Evolutionary conservation across 2,888 invertebrate genomes (phyloP).

Genomic region (Leptarthrus brevirostris): DNA sequence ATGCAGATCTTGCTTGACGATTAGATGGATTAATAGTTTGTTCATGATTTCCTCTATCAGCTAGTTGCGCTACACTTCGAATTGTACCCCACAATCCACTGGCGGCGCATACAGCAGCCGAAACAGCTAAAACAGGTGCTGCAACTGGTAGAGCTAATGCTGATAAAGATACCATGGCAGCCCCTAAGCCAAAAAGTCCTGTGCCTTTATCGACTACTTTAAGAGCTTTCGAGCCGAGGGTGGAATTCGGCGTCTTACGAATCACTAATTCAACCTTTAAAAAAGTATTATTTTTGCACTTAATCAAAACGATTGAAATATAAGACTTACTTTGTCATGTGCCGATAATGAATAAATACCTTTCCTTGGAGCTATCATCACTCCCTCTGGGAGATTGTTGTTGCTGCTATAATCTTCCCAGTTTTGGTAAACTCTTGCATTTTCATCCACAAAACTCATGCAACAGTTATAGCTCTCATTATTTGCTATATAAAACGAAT

Average conservation of each 20-base stretch:
- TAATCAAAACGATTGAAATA: too few species aligned
- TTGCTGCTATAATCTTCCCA: conserved; percentile 66
- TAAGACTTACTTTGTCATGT: conserved; percentile 50
- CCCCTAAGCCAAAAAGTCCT: not conserved
- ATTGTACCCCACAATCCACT: conserved; percentile 59
- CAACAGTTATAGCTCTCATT: conserved; percentile 60
- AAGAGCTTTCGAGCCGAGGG: not conserved
- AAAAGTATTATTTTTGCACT: too few species aligned
- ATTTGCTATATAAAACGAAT: conserved; percentile 34
- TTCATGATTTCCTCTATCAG: conserved; percentile 61
- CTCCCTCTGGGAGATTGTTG: conserved; percentile 67
- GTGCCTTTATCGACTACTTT: not conserved
- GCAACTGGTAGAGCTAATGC: conserved; percentile 56
- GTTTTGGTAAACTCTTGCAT: conserved; percentile 67
- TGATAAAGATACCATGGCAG: not conserved
- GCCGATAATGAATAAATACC: conserved; percentile 62
- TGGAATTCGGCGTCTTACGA: not conserved
- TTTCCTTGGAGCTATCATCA: conserved; percentile 66
- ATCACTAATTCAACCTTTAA: conserved; percentile 35
- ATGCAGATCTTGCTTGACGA: conserved; percentile 60
- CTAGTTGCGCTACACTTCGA: conserved; percentile 58
- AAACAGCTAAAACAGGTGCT: conserved; percentile 58
- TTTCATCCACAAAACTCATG: conserved; percentile 64
- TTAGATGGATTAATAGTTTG: conserved; percentile 60
- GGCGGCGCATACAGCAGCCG: conserved; percentile 56